A percentile compares a stretch with the other conserved stretches of the same genome.
Conservation (phyloP, 2,113 vertebrate genomes). For the Limnothrissa miodon region DNA sequence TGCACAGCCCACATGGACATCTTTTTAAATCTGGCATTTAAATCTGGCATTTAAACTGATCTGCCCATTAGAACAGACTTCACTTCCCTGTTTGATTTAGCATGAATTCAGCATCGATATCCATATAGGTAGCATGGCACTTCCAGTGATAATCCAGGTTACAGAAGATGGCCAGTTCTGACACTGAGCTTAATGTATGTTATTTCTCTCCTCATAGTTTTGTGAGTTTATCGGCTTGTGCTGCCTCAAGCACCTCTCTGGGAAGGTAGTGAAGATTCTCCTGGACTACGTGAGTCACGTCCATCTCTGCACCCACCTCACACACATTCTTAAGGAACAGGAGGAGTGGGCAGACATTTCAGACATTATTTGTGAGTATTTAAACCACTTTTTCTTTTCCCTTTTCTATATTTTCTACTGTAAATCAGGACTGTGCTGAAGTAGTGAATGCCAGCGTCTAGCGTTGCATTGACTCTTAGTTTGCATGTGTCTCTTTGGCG, state of each 20-base stretch:
- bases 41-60: no score
- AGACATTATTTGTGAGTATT: slow-evolving; percentile 71
- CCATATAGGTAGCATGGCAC: background rate
- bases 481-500: background rate
- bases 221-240: slow-evolving; percentile 82
- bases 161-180: background rate
- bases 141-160: background rate
- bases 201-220: slow-evolving; percentile 66
- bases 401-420: background rate
- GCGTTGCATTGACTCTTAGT: background rate
- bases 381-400: background rate
- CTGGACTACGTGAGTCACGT: slow-evolving; percentile 80
- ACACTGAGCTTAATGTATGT: background rate
- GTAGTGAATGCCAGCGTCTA: background rate
- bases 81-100: background rate
- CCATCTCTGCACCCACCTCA: slow-evolving; percentile 77
- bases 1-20: background rate
- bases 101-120: background rate
- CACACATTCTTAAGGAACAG: slow-evolving; percentile 72
- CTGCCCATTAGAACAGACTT: background rate
- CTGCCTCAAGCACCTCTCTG: slow-evolving; percentile 78
- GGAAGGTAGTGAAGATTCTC: slow-evolving; percentile 70
- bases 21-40: no score
- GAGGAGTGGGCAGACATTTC: slow-evolving; percentile 78
- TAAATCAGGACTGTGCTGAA: background rate